Percentiles rank a stretch among this genome's conserved stretches.
Conservation (phyloP, 2,888 invertebrate species). For the Lochmaea capreae region DNA sequence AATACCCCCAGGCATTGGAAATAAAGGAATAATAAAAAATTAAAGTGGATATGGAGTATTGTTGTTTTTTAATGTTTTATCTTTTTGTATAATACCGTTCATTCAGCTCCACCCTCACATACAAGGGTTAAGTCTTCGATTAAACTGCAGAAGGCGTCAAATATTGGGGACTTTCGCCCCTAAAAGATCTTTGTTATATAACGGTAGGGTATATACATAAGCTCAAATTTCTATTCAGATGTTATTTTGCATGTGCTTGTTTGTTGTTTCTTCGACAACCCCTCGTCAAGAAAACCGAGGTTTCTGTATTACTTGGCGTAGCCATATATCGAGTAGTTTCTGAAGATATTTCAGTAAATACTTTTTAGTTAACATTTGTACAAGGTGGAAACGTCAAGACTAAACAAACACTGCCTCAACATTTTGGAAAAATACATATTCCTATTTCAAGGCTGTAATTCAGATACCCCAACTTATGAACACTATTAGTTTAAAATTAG, state of each 20-base stretch:
- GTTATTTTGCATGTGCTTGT: slow-evolving; percentile 54
- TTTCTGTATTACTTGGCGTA: slow-evolving; percentile 20
- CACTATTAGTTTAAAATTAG: too few relatives aligned
- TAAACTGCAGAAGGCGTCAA: slow-evolving; percentile 60
- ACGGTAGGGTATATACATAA: slow-evolving; percentile 47
- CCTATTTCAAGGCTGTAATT: too few relatives aligned
- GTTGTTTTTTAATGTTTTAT: slow-evolving; percentile 49
- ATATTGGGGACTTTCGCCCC: slow-evolving; percentile 55
- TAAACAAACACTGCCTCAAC: not conserved
- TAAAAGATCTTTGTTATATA: slow-evolving; percentile 46
- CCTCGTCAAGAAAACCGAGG: slow-evolving; percentile 39
- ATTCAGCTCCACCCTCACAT: slow-evolving; percentile 56
- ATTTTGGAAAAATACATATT: too few relatives aligned
- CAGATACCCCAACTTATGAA: too few relatives aligned
- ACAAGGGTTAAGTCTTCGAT: slow-evolving; percentile 61
- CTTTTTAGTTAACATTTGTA: not conserved
- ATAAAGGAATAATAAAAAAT: slow-evolving; percentile 39
- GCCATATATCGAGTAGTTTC: not conserved
- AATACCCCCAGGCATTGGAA: slow-evolving; percentile 25
- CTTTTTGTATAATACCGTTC: slow-evolving; percentile 52
- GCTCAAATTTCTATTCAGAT: slow-evolving; percentile 55
- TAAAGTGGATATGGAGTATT: slow-evolving; percentile 37
- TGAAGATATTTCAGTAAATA: not conserved
- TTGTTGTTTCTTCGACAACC: slow-evolving; percentile 48
- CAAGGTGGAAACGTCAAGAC: not conserved